A percentile compares a stretch with the other conserved stretches of the same genome.
Evolutionary conservation across 2,888 invertebrate species (phyloP).

Genomic region (Mimas tiliae): DNA sequence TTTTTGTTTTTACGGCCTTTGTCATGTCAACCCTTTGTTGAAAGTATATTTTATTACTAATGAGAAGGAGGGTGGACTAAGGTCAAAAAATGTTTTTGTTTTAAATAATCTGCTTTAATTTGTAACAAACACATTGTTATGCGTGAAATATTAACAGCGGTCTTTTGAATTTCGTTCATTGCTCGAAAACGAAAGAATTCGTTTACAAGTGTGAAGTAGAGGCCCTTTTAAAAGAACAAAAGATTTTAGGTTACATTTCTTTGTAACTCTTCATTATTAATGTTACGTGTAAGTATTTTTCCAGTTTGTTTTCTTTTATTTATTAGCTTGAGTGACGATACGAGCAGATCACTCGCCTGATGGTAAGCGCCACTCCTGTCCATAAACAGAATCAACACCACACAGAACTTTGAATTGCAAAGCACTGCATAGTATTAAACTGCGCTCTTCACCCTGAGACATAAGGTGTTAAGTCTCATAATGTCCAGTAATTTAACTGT

Average conservation of each 20-base stretch:
- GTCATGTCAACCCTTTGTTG: constrained; percentile 24
- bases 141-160: constrained; percentile 24
- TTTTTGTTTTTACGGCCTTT: constrained; percentile 17
- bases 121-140: constrained; percentile 24
- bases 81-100: constrained; percentile 20
- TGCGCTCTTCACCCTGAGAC: no score
- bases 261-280: constrained; percentile 8
- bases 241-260: constrained; percentile 3
- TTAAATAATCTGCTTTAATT: constrained; percentile 24
- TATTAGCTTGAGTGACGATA: no score
- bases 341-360: no score
- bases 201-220: constrained; percentile 10
- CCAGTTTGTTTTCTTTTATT: no score
- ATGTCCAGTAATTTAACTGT: no score
- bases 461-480: no score
- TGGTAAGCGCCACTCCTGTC: no score
- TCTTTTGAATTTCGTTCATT: constrained; percentile 13
- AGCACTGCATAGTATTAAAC: no score
- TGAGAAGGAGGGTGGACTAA: constrained; percentile 1
- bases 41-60: constrained; percentile 23
- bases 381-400: no score
- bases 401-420: no score
- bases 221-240: constrained; percentile 8
- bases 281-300: neutral
- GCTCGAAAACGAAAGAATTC: constrained; percentile 11